A percentile compares a stretch with the other conserved stretches of the same genome.
Conservation (phyloP, 2,888 invertebrate species). For the Alviniconcha strummeri region DNA sequence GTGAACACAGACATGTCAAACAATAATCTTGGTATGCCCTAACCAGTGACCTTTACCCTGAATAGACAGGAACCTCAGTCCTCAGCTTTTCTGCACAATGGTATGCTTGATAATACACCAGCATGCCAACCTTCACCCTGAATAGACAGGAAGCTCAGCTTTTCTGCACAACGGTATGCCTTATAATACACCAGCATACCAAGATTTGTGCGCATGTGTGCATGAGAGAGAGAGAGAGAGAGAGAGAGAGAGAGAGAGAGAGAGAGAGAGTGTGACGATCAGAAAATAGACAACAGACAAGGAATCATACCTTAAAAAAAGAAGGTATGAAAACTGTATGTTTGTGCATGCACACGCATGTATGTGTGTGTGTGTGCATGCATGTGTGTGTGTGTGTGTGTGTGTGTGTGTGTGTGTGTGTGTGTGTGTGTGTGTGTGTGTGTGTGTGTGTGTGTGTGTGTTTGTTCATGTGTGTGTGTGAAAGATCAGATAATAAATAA, state of each 20-base stretch:
- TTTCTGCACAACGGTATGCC: not conserved
- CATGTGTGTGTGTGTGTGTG: not conserved
- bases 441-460: slow-evolving; percentile 1
- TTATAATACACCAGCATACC: not conserved
- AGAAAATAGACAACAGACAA: not conserved
- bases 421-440: not conserved
- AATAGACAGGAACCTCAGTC: too few species aligned
- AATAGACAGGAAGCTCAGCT: too few species aligned
- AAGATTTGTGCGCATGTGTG: not conserved
- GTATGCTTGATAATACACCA: not conserved
- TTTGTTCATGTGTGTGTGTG: not conserved
- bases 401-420: too few species aligned
- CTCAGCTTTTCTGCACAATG: not conserved
- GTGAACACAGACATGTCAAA: not conserved
- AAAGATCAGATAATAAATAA: too few species aligned
- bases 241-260: not conserved
- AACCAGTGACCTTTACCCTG: not conserved
- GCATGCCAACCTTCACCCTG: too few species aligned
- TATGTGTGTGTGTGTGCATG: not conserved
- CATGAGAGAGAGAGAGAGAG: not conserved
- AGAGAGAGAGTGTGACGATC: not conserved
- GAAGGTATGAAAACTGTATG: not conserved
- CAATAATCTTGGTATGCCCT: not conserved
- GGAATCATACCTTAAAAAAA: not conserved
- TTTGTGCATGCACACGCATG: not conserved